Base-by-base conservation (phyloP, 1,140 invertebrate genomes). In the Dreissena polymorpha region DNA sequence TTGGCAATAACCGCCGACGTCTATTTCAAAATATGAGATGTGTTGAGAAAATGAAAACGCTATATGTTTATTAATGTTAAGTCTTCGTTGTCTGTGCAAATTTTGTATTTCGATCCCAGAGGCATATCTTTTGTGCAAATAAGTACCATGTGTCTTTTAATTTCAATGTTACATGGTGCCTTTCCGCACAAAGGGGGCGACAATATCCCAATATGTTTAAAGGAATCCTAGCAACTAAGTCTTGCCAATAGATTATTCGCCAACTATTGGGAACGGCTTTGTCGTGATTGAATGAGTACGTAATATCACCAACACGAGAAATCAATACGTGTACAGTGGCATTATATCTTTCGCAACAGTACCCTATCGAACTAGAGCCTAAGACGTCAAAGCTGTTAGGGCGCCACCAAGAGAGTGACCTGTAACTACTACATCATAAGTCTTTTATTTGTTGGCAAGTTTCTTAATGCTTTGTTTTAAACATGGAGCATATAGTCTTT, bases 401-500 rank as follows among this genome's bases (percentile, higher is more conserved):
- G 77, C 51, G 12, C 77, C 77, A n/a, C 77, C 77, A 1, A 80
- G 18, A 21, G 77, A 80, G 53, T 80, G 77, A n/a, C 77, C 77
- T n/a, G 68, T 80, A 14, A 80, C 12, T 2, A 53, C 13, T 1
- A 80, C 77, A 49, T 80, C 29, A 29, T 80, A 80, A 18, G 57
- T 27, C 21, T 67, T 39, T 49, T 80, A 63, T 0, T 57, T 49
- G 3, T 8, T 80, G 0, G 49, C 18, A 0, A 60, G 27, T 10
- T 57, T 50, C 29, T 60, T 13, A 21, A 71, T 13, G 23, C 23
- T 39, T 10, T 63, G 5, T 14, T 71, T 53, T 8, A 71, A 23
- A 23, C 39, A 63, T 13, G 23, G 10, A 39, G 2, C 39, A 23
- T 60, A 80, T 10, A 80, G 50, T 29, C 69, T 63, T 10, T 21